Evolutionary conservation across 2,888 invertebrate genomes (phyloP).

Genomic region (Bombyx huttoni): DNA sequence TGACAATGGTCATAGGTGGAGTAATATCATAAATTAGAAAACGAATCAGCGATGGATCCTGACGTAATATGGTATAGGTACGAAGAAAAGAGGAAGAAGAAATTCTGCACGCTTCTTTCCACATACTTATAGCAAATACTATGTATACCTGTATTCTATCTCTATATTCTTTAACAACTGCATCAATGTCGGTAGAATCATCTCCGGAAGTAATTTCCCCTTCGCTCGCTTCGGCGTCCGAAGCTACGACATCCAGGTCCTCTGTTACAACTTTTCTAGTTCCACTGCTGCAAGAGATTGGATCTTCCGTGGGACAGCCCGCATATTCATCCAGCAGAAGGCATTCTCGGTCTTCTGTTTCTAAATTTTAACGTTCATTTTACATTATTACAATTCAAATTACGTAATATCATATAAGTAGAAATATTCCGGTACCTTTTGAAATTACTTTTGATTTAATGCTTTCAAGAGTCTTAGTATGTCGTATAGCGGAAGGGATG

Average conservation of each 20-base stretch:
- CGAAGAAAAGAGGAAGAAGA: too few species aligned
- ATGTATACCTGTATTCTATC: slow-evolving; percentile 76
- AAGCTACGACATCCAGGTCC: slow-evolving; percentile 43
- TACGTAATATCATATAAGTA: not conserved
- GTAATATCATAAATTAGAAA: too few species aligned
- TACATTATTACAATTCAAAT: not conserved
- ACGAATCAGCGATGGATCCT: too few species aligned
- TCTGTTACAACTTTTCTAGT: slow-evolving; percentile 30
- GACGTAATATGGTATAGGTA: too few species aligned
- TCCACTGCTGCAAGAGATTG: slow-evolving; percentile 37
- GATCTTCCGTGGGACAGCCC: slow-evolving; percentile 49
- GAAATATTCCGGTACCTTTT: slow-evolving; percentile 34
- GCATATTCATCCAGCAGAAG: slow-evolving; percentile 72
- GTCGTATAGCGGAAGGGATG: slow-evolving; percentile 60
- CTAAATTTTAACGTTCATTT: slow-evolving; percentile 13
- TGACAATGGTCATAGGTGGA: too few species aligned
- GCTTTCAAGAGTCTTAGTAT: slow-evolving; percentile 63
- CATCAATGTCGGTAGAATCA: slow-evolving; percentile 83
- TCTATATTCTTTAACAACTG: slow-evolving; percentile 82
- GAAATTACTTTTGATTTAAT: slow-evolving; percentile 56
- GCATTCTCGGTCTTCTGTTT: slow-evolving; percentile 73
- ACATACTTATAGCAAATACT: not conserved
- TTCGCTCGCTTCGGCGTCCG: slow-evolving; percentile 65
- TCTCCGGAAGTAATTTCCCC: slow-evolving; percentile 72
- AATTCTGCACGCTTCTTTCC: too few species aligned